phyloP scores from a whole-genome alignment of 1,140 invertebrate species.

The Hormaphis cornu region DNA sequence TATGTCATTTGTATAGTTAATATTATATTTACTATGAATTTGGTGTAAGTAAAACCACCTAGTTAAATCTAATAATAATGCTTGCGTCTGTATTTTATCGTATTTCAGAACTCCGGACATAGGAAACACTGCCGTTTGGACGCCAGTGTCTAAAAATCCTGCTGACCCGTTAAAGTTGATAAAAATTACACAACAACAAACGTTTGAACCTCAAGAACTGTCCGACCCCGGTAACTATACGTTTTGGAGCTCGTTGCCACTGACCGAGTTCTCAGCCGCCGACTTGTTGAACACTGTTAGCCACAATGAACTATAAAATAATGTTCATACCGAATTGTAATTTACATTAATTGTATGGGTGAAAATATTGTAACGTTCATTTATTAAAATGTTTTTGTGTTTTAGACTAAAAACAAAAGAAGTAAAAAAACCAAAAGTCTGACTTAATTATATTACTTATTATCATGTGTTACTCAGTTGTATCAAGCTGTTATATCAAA shows the following conservation, averaged over 20 bases:
- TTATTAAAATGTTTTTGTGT: no score
- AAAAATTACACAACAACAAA: not conserved
- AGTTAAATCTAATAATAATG: no score
- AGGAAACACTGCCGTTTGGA: not conserved
- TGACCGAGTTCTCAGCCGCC: not conserved
- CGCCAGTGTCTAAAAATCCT: not conserved
- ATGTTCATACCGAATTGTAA: not conserved
- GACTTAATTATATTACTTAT: no score
- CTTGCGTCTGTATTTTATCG: not conserved
- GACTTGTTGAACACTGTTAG: not conserved
- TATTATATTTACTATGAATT: no score
- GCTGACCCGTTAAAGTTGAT: conserved; percentile 3
- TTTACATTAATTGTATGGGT: no score
- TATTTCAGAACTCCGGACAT: not conserved
- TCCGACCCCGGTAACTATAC: not conserved
- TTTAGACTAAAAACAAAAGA: no score
- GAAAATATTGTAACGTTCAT: no score
- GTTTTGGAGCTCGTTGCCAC: conserved; percentile 8
- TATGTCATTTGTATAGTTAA: no score
- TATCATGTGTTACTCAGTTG: no score
- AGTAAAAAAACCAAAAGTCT: no score
- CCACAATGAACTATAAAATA: not conserved
- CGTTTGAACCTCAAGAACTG: not conserved
- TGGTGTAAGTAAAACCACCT: no score
- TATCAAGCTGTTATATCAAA: no score